phyloP scores from a whole-genome alignment of 2,797 vertebrate species.

The Microcaecilia unicolor region DNA sequence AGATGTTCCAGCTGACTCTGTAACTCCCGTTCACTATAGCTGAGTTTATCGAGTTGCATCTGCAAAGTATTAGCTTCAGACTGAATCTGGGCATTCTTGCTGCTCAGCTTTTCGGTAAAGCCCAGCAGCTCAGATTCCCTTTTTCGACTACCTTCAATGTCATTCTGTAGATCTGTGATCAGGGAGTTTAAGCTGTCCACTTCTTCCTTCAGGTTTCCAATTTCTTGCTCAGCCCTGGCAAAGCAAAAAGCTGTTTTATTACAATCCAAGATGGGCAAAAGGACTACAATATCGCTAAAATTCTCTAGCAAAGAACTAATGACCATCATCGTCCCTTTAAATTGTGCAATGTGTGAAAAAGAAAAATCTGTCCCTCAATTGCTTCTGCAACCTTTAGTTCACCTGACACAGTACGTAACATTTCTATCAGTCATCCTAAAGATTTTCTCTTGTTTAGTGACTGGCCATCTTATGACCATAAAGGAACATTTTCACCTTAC shows the following conservation, averaged over 20 bases:
- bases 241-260: slow-evolving; percentile 10
- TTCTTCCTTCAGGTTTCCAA: slow-evolving; percentile 73
- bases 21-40: slow-evolving; percentile 61
- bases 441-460: too few relatives aligned
- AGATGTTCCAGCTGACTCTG: slow-evolving; percentile 66
- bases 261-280: too few relatives aligned
- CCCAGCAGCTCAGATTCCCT: slow-evolving; percentile 88
- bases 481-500: too few relatives aligned
- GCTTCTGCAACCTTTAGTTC: too few relatives aligned
- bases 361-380: too few relatives aligned
- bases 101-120: slow-evolving; percentile 93
- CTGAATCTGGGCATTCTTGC: slow-evolving; percentile 94
- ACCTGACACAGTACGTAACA: too few relatives aligned
- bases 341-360: too few relatives aligned
- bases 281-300: too few relatives aligned
- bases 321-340: too few relatives aligned
- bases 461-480: too few relatives aligned
- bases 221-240: slow-evolving; percentile 79
- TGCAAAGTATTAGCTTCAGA: slow-evolving; percentile 89
- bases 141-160: slow-evolving; percentile 88
- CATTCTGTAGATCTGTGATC: slow-evolving; percentile 81
- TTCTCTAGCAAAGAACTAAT: too few relatives aligned
- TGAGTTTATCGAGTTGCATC: slow-evolving; percentile 75
- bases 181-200: slow-evolving; percentile 69
- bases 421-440: too few relatives aligned